Evolutionary conservation across 2,888 invertebrate genomes (phyloP).

Genomic region (Prostheceraeus crozeri): DNA sequence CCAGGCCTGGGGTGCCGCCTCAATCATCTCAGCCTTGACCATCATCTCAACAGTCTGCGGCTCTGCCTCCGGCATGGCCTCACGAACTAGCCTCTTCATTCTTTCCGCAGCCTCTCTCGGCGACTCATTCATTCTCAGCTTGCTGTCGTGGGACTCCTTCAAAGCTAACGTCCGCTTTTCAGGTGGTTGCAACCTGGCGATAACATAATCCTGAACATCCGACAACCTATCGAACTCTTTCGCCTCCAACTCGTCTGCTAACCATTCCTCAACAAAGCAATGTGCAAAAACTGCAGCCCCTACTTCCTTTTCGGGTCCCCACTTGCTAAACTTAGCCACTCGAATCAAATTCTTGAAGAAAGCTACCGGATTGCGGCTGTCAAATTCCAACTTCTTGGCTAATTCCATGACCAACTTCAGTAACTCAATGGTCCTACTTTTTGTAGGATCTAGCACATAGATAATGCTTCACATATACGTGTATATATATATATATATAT

Average conservation of each 20-base stretch:
- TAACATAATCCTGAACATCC: not conserved
- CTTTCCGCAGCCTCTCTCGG: not conserved
- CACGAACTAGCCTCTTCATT: not conserved
- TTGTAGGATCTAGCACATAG: too few species aligned
- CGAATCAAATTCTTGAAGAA: too few species aligned
- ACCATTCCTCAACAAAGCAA: constrained; percentile 2
- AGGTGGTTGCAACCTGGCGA: not conserved
- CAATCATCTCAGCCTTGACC: not conserved
- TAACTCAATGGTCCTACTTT: too few species aligned
- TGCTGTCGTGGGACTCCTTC: not conserved
- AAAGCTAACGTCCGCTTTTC: constrained; percentile 7
- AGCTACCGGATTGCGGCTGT: too few species aligned
- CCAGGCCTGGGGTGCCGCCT: not conserved
- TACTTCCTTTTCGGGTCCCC: too few species aligned
- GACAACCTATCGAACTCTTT: not conserved
- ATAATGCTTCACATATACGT: too few species aligned
- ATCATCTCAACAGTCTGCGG: constrained; percentile 2
- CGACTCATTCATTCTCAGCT: not conserved
- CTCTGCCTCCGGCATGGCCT: not conserved
- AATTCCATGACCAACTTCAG: too few species aligned
- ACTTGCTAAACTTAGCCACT: too few species aligned
- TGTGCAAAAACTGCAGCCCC: not conserved
- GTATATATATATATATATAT: too few species aligned
- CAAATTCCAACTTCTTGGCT: too few species aligned
- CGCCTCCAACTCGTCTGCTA: not conserved